Conservation (phyloP, 2,113 vertebrate genomes). For the Petaurus breviceps region DNA sequence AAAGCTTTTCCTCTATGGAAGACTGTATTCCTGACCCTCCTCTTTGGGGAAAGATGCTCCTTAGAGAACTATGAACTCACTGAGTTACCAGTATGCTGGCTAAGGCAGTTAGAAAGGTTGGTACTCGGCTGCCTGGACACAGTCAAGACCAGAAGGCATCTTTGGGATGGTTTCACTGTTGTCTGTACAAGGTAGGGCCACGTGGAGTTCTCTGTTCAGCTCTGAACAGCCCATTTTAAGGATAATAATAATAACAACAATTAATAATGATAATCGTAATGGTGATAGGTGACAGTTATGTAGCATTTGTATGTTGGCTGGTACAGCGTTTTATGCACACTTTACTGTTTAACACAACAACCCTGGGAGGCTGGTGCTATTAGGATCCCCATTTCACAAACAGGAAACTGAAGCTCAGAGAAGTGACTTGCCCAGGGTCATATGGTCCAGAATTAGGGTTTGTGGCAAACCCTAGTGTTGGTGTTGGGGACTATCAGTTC, state of each 20-base stretch:
- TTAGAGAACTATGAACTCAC: neutral
- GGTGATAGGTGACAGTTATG: neutral
- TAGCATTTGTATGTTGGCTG: neutral
- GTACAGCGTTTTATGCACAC: neutral
- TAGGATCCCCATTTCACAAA: neutral
- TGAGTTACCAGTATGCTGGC: neutral
- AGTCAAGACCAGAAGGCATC: neutral
- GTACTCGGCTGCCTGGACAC: neutral
- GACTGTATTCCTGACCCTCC: neutral
- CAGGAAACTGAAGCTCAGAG: neutral
- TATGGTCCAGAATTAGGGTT: neutral
- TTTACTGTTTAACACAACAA: neutral
- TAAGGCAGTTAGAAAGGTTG: neutral
- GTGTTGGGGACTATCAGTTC: too few relatives aligned
- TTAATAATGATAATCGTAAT: too few relatives aligned
- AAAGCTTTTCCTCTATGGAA: neutral
- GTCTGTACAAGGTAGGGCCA: neutral
- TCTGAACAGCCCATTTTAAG: neutral
- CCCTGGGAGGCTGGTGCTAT: too few relatives aligned
- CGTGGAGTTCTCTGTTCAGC: neutral
- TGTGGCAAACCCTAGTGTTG: too few relatives aligned
- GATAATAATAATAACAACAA: neutral
- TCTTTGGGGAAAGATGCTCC: neutral
- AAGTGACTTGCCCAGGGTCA: too few relatives aligned
- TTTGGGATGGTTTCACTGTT: neutral